Conservation (phyloP, 2,888 invertebrate species). For the Linyphia triangularis region DNA sequence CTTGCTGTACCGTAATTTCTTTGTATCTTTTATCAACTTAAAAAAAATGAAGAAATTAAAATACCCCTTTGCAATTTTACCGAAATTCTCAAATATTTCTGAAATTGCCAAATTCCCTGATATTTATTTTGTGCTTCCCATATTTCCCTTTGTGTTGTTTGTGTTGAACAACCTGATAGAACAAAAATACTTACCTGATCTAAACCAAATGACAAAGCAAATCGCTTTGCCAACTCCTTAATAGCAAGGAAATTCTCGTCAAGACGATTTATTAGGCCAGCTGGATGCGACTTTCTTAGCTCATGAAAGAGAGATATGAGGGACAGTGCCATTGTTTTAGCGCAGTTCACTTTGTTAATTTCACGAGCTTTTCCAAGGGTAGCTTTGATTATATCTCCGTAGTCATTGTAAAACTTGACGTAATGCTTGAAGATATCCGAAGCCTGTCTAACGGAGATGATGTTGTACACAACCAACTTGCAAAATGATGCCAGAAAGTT, state of each 20-base stretch:
- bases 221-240: slow-evolving; percentile 97
- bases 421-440: slow-evolving; percentile 98
- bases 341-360: slow-evolving; percentile 97
- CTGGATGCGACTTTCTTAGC: slow-evolving; percentile 81
- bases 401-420: slow-evolving; percentile 84
- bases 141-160: too few species aligned
- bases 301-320: slow-evolving; percentile 93
- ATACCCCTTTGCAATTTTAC: too few species aligned
- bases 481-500: slow-evolving; percentile 98
- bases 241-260: slow-evolving; percentile 92
- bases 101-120: too few species aligned
- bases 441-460: slow-evolving; percentile 93
- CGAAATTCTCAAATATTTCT: too few species aligned
- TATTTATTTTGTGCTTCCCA: too few species aligned
- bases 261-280: slow-evolving; percentile 83
- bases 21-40: too few species aligned
- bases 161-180: too few species aligned
- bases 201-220: slow-evolving; percentile 97
- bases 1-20: too few species aligned
- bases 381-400: slow-evolving; percentile 86
- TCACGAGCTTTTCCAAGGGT: slow-evolving; percentile 97
- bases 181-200: slow-evolving; percentile 85
- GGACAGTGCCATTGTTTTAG: slow-evolving; percentile 94
- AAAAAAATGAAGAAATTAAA: too few species aligned
- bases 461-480: slow-evolving; percentile 98